Evolutionary conservation across 2,113 vertebrate genomes (phyloP).

Genomic region (Beaufortia kweichowensis): DNA sequence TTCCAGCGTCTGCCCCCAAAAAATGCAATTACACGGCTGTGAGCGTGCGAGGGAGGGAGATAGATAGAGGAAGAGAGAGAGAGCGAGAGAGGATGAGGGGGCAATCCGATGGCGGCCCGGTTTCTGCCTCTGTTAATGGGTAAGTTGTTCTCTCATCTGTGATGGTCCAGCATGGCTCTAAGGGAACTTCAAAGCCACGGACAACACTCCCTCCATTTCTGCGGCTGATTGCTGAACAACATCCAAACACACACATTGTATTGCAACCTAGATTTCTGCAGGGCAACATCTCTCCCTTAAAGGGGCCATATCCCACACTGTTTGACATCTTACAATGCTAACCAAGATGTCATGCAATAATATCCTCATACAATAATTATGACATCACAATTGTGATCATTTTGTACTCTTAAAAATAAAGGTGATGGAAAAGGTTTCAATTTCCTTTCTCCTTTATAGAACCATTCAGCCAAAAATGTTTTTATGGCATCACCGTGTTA

Average conservation of each 20-base stretch:
- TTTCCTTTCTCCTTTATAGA: no score
- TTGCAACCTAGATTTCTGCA: background rate
- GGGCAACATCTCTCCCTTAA: background rate
- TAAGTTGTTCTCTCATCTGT: conserved; percentile 58
- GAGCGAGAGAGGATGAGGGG: conserved; percentile 47
- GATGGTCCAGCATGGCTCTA: conserved; percentile 63
- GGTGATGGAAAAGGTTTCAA: no score
- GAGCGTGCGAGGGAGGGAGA: conserved; percentile 49
- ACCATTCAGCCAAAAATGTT: no score
- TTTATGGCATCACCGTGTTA: no score
- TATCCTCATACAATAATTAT: no score
- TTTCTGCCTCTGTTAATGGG: conserved; percentile 68
- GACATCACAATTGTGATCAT: no score
- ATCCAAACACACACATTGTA: conserved; percentile 35
- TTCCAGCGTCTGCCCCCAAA: conserved; percentile 65
- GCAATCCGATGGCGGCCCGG: conserved; percentile 59
- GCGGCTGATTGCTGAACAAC: conserved; percentile 65
- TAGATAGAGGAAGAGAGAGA: conserved; percentile 4
- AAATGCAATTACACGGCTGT: conserved; percentile 75
- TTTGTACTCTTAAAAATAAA: no score
- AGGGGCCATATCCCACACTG: background rate
- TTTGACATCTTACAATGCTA: background rate
- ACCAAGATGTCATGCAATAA: background rate
- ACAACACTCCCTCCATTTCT: conserved; percentile 65
- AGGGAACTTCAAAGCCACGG: conserved; percentile 69